A percentile compares a stretch with the other conserved stretches of the same genome.
These are phyloP conservation scores for Artibeus lituratus DNA, from an alignment of 2,797 vertebrate genomes.

Conservation along the genomic window DNA sequence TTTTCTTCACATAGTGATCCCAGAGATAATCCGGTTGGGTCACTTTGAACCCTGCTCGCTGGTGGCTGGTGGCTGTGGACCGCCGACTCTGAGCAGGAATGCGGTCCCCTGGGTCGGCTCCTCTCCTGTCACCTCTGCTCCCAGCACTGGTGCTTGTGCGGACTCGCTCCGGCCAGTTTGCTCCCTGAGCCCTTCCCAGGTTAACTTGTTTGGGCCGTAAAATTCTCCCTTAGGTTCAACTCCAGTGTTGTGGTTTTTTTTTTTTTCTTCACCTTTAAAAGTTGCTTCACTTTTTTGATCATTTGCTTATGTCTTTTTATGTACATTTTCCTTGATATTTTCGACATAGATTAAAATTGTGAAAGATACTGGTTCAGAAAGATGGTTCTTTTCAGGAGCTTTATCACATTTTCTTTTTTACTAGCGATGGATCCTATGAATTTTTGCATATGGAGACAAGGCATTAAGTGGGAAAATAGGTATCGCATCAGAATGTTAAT, in stretches of 20 bases:
- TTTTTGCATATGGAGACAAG: conserved; percentile 27
- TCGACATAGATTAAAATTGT: background rate
- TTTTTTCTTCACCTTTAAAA: background rate
- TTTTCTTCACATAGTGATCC: background rate
- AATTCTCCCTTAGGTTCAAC: background rate
- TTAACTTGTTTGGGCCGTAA: background rate
- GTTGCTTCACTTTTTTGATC: background rate
- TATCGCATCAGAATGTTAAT: conserved; percentile 34
- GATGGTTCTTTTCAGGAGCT: background rate
- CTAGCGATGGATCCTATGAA: background rate
- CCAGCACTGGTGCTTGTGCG: too few species aligned
- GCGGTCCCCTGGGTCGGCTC: background rate
- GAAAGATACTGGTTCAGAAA: background rate
- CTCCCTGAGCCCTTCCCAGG: background rate
- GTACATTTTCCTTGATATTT: background rate
- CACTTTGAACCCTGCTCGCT: background rate
- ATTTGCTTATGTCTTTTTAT: background rate
- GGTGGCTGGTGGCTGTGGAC: background rate
- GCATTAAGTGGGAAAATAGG: background rate
- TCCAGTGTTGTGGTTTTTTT: background rate
- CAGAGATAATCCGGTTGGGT: background rate
- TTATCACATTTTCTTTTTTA: background rate
- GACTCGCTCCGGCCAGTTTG: background rate
- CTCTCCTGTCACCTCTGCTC: background rate
- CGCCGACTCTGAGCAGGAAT: background rate